A percentile compares a stretch with the other conserved stretches of the same genome.
Evolutionary conservation across 2,113 vertebrate species (phyloP).

Genomic region (Scytalopus superciliaris): DNA sequence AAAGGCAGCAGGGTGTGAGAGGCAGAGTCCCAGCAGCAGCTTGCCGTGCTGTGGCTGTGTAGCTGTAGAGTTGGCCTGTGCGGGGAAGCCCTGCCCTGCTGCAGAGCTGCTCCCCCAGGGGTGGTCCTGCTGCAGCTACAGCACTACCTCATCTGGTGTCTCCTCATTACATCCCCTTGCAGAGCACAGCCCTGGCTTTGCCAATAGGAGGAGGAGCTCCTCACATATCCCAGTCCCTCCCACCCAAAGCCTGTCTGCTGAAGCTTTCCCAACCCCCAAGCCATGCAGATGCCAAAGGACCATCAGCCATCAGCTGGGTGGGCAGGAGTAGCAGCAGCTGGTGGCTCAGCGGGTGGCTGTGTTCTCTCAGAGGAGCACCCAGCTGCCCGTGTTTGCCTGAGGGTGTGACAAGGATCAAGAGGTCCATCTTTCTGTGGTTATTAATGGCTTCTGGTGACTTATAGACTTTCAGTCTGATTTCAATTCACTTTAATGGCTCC

Average conservation of each 20-base stretch:
- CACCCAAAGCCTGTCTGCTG: neutral
- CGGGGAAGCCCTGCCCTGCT: neutral
- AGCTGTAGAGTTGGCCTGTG: accelerated
- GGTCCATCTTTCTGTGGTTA: neutral
- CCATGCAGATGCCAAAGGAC: neutral
- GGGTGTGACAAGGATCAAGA: neutral
- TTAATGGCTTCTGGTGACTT: neutral
- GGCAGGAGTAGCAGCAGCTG: neutral
- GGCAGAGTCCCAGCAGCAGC: neutral
- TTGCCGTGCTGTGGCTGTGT: neutral
- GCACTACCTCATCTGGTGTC: neutral
- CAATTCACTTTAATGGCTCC: neutral
- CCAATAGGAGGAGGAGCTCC: neutral
- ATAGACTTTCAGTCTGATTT: neutral
- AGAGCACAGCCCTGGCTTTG: neutral
- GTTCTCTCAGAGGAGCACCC: neutral
- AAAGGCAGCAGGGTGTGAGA: neutral
- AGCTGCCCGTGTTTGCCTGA: neutral
- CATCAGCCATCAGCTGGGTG: neutral
- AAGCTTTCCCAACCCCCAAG: neutral
- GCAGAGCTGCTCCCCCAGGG: neutral
- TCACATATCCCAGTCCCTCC: neutral
- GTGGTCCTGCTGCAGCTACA: neutral
- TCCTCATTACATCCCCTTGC: neutral
- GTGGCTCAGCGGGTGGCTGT: neutral